These are phyloP conservation scores for Capricornis sumatraensis DNA, from an alignment of 2,113 vertebrate species.

Conservation along the genomic window DNA sequence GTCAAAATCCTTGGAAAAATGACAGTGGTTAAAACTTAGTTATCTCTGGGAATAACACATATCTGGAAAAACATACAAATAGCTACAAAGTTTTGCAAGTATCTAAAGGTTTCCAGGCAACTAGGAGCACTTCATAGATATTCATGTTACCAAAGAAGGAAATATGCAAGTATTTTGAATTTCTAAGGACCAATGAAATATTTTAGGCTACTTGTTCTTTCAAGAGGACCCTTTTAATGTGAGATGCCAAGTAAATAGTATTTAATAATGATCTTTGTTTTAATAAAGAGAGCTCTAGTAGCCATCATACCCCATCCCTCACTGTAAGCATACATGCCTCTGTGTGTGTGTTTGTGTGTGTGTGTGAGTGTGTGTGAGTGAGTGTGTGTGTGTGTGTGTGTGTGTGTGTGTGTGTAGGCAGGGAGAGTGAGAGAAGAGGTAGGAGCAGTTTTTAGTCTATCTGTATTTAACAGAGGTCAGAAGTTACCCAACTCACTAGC, in stretches of 20 bases:
- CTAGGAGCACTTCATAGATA: neutral
- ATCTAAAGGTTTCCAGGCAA: slow-evolving; percentile 24
- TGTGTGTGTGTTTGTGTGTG: neutral
- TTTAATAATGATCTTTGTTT: neutral
- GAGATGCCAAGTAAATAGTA: neutral
- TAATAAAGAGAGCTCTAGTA: neutral
- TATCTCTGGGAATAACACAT: neutral
- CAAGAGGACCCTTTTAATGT: neutral
- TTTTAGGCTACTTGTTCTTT: neutral
- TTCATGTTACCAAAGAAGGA: neutral
- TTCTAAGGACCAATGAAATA: neutral
- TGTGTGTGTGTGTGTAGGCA: too few species aligned
- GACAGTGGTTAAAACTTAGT: neutral
- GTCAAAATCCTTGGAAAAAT: neutral
- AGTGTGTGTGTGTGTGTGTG: too few species aligned
- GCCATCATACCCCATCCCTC: too few species aligned
- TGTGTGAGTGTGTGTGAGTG: neutral
- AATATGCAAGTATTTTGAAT: slow-evolving; percentile 19
- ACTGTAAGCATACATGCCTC: neutral
- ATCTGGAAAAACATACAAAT: neutral
- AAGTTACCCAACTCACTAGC: neutral
- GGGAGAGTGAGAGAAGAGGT: too few species aligned
- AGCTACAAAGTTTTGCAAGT: neutral
- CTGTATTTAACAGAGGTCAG: neutral
- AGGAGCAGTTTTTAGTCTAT: neutral